Evolutionary conservation across 2,888 invertebrate genomes (phyloP), one percentile per base, ranked within the genome.

Genomic region (Diachrysia chrysitis): DNA sequence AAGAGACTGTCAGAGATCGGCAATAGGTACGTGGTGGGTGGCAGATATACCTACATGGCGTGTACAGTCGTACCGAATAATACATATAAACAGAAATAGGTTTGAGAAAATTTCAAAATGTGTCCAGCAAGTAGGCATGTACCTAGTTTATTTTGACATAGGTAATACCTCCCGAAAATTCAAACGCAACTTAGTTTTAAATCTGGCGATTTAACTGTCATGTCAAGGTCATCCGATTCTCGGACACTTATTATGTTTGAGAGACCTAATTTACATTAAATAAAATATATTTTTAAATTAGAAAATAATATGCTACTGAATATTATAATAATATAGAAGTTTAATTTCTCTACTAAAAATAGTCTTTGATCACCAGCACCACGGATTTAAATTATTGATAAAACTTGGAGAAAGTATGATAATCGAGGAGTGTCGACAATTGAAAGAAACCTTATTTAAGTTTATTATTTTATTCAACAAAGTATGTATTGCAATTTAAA

Each of bases 1-100:
- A 63, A 35, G 51, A 51, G 55, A 63, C 68, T 63, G 25, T 10
- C 48, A 21, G 25, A 66, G 60, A 66, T 81, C 79, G 79, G 71
- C n/a, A n/a, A n/a, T n/a, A 81, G 71, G 75, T 73, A 76, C 75
- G 78, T 79, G 66, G 78, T 79, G 66, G 78, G 81, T 58, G 25
- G 64, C n/a, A 32, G 60, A 10, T 46, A 16, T 72, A 71, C 17
- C 69, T 66, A 71, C 17, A 71, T 66, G 67, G 66, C 32, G n/a
- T 9, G 76, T 71, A 81, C 70, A 70, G 54, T 81, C 70, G 35
- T 14, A 16, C n/a, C 42, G n/a, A 42, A 42, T 42, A n/a, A 42
- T n/a, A 42, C 4, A 5, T 42, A 42, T n/a, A n/a, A 5, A 42
- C 3, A 5, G 16, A 14, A 14, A 37, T 14, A 29, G 29, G 6